Percentiles rank a stretch among this genome's conserved stretches.
These are phyloP conservation scores for Ursus arctos DNA, from an alignment of 2,113 vertebrate species.

Conservation along the genomic window DNA sequence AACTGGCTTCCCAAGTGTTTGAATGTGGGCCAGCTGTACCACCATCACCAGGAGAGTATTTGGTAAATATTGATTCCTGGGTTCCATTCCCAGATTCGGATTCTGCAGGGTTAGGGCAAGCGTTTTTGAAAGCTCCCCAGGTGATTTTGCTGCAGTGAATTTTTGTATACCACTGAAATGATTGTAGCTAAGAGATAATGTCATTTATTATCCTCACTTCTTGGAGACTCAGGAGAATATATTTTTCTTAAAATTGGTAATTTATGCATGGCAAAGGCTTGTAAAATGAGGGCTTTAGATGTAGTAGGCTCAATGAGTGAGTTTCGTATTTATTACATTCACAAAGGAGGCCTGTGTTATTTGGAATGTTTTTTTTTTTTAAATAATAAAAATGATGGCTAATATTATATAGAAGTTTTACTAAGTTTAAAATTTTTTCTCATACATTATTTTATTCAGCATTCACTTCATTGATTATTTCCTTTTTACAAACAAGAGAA, in stretches of 20 bases:
- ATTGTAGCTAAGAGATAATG: slow-evolving; percentile 33
- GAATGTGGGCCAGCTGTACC: neutral
- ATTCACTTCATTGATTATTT: neutral
- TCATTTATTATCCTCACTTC: slow-evolving; percentile 31
- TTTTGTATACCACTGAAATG: neutral
- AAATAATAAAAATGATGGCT: neutral
- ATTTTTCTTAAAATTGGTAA: slow-evolving; percentile 53
- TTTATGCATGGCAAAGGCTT: slow-evolving; percentile 3
- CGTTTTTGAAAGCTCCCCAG: neutral
- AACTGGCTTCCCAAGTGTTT: neutral
- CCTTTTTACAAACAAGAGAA: neutral
- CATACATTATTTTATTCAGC: neutral
- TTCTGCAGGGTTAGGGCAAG: neutral
- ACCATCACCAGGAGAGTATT: neutral
- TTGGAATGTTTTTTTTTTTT: neutral
- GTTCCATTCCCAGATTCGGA: neutral
- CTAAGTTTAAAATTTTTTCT: neutral
- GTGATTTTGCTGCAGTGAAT: neutral
- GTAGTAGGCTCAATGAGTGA: neutral
- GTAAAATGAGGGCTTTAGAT: neutral
- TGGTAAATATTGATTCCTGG: neutral
- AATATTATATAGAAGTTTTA: neutral
- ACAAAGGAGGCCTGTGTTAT: neutral
- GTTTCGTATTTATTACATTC: slow-evolving; percentile 47
- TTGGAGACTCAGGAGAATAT: neutral